phyloP scores from a whole-genome alignment of 2,797 vertebrate genomes.

The Steatocranus sp. region DNA sequence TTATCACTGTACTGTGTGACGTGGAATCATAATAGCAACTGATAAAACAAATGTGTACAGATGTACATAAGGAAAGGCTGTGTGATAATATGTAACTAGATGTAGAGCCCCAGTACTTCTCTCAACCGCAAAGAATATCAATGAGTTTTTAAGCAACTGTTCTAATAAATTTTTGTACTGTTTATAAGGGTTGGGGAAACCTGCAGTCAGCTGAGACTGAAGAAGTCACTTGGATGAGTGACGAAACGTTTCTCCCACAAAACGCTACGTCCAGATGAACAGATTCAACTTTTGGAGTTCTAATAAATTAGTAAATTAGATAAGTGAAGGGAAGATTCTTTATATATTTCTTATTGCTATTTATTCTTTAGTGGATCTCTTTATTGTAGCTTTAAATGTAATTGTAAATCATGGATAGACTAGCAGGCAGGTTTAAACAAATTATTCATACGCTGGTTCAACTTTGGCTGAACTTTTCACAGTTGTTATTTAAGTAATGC shows the following conservation, averaged over 20 bases:
- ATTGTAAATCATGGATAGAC: not conserved
- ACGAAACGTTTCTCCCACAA: too few species aligned
- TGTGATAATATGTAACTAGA: not conserved
- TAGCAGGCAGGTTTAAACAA: not conserved
- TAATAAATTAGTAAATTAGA: not conserved
- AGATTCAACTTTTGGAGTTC: too few species aligned
- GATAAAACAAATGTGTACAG: not conserved
- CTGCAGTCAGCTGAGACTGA: too few species aligned
- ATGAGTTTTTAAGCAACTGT: not conserved
- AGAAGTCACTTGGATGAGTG: too few species aligned
- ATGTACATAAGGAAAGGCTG: not conserved
- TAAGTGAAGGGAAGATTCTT: not conserved
- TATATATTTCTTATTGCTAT: not conserved
- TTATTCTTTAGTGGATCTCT: not conserved
- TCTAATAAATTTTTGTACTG: not conserved
- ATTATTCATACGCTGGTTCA: not conserved
- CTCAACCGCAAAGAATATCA: rapidly evolving
- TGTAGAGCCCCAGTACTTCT: rapidly evolving
- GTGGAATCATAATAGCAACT: not conserved
- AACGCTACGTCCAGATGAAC: too few species aligned
- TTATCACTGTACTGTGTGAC: not conserved
- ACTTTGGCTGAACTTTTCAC: not conserved
- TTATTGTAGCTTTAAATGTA: not conserved
- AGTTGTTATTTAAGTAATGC: not conserved
- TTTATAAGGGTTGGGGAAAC: too few species aligned